These are phyloP conservation scores for Drosophila melanocephala DNA, from an alignment of 2,888 invertebrate species.

Conservation along the genomic window DNA sequence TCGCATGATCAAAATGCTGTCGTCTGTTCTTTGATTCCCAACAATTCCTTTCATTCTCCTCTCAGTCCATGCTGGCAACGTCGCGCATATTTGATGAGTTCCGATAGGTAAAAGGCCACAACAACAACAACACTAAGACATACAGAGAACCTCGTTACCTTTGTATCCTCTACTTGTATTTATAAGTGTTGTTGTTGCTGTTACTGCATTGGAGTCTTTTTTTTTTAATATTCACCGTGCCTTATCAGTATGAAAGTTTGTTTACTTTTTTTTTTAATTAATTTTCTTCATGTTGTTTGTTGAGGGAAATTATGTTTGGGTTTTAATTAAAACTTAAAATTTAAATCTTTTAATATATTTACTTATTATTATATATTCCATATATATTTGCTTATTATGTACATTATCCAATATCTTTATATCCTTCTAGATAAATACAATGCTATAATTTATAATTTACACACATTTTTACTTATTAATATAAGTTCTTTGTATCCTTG, in stretches of 20 bases:
- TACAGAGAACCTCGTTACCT: neutral
- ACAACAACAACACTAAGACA: slow-evolving; percentile 26
- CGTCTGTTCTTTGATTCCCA: slow-evolving; percentile 45
- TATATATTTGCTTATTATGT: neutral
- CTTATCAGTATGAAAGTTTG: slow-evolving; percentile 66
- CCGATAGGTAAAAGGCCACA: slow-evolving; percentile 56
- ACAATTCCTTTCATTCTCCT: slow-evolving; percentile 26
- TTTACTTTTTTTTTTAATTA: slow-evolving; percentile 20
- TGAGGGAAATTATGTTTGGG: slow-evolving; percentile 18
- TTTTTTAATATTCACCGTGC: slow-evolving; percentile 41
- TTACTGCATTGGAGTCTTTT: slow-evolving; percentile 9
- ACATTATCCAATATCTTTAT: neutral
- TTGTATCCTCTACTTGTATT: neutral
- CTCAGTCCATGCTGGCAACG: slow-evolving; percentile 47
- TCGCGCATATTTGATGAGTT: slow-evolving; percentile 77
- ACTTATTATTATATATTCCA: neutral
- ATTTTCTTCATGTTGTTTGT: slow-evolving; percentile 28
- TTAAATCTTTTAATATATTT: too few relatives aligned
- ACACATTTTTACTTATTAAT: neutral
- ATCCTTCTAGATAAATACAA: neutral
- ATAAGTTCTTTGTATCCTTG: neutral
- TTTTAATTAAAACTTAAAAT: too few relatives aligned
- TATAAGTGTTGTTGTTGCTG: neutral
- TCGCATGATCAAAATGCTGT: slow-evolving; percentile 78
- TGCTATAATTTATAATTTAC: neutral